Evolutionary conservation across 2,888 invertebrate species (phyloP), one percentile per base, ranked within the genome.

Genomic region (Agrochola litura): DNA sequence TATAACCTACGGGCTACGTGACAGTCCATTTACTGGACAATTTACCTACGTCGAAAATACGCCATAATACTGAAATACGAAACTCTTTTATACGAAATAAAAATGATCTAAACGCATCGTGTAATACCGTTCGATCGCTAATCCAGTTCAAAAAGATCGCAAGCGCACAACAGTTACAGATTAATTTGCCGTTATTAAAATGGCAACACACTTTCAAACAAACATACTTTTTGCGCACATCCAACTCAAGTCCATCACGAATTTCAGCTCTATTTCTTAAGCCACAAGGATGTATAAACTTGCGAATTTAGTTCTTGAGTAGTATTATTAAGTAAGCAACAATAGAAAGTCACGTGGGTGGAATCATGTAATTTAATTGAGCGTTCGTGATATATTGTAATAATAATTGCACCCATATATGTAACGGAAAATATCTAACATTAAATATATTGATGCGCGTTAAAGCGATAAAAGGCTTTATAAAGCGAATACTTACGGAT

Each of bases 131-230:
- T 87, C 66, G 63, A 84, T 68, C 41, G 16, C 5, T 73, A 64
- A 79, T 77, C 72, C 78, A 78, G 64, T 73, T 77, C 61, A 70
- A 71, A 71, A 87, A 67, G n/a, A 77, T 81, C 85, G 58, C 74
- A 85, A 79, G 65, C 73, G 54, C 75, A 72, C 46, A 75, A 89
- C 88, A 80, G 88, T 88, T 89, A 84, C 71, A 81, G 41, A 86
- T 89, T 82, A 88, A 84, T 88, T 65, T 77, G 73, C 88, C 89
- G 88, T 89, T 88, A 89, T 89, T 88, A 88, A 88, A 89, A 88
- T 88, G 83, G 89, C 88, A 86, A 77, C 84, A 86, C 67, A 88
- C 86, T 83, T 86, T 79, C 76, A 71, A 80, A 73, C 81, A 60
- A 63, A 72, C 6, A 68, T 67, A 63, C n/a, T 46, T 63, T 81